Evolutionary conservation across 1,140 invertebrate genomes (phyloP).

Genomic region (Coboldia fuscipes): DNA sequence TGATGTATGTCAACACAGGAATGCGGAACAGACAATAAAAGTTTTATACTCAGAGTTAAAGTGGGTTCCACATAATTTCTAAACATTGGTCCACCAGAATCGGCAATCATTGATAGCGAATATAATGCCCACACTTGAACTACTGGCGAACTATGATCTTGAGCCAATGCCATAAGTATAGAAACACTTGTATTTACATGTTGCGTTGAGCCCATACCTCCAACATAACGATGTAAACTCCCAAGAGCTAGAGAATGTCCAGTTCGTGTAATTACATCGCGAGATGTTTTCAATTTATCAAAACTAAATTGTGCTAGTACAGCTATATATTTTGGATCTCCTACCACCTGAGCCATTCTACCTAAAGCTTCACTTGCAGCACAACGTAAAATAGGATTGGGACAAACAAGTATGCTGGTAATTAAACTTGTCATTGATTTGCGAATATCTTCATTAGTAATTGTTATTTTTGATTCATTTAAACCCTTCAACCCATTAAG

Average conservation of each 20-base stretch:
- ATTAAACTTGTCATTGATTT: slow-evolving; percentile 66
- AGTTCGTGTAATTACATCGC: slow-evolving; percentile 72
- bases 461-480: slow-evolving; percentile 63
- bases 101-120: slow-evolving; percentile 84
- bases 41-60: slow-evolving; percentile 67
- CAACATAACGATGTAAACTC: slow-evolving; percentile 75
- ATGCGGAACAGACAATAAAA: slow-evolving; percentile 73
- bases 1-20: slow-evolving; percentile 83
- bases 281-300: slow-evolving; percentile 65
- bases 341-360: slow-evolving; percentile 69
- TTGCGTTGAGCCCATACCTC: slow-evolving; percentile 77
- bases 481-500: slow-evolving; percentile 73
- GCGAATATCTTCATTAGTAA: slow-evolving; percentile 78
- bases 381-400: slow-evolving; percentile 71
- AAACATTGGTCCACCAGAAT: slow-evolving; percentile 97
- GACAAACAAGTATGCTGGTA: slow-evolving; percentile 55
- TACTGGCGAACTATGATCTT: slow-evolving; percentile 42
- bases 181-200: slow-evolving; percentile 85
- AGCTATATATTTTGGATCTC: slow-evolving; percentile 68
- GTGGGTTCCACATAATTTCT: slow-evolving; percentile 89
- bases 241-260: slow-evolving; percentile 86
- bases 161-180: slow-evolving; percentile 80
- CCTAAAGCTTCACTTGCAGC: slow-evolving; percentile 74
- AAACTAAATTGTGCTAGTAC: slow-evolving; percentile 81
- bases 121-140: slow-evolving; percentile 86